These are phyloP conservation scores for Seriola quinqueradiata DNA, from an alignment of 2,113 vertebrate genomes.

Conservation along the genomic window DNA sequence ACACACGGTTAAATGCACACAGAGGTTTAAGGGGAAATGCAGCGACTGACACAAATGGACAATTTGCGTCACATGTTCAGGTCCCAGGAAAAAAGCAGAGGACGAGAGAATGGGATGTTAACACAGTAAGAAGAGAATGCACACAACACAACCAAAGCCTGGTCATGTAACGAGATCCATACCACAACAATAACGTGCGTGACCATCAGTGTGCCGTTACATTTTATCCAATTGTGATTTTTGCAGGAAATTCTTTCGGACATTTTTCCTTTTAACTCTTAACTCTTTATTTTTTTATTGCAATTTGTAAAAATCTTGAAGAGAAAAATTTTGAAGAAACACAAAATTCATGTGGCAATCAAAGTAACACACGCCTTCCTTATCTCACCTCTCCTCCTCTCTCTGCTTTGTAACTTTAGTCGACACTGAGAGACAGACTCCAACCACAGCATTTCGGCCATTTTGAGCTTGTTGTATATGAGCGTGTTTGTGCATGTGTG, in stretches of 20 bases:
- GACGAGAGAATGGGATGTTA: not conserved
- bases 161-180: not conserved
- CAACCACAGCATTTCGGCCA: constrained; percentile 70
- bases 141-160: not conserved
- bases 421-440: constrained; percentile 40
- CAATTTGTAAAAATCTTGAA: too few species aligned
- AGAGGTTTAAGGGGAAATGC: not conserved
- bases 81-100: not conserved
- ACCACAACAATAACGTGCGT: not conserved
- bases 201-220: not conserved
- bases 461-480: constrained; percentile 72
- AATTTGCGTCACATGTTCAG: not conserved
- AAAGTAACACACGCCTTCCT: constrained; percentile 1
- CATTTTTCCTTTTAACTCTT: too few species aligned
- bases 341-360: too few species aligned
- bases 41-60: too few species aligned
- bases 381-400: constrained; percentile 38
- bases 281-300: too few species aligned
- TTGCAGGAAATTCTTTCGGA: not conserved
- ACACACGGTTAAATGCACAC: not conserved
- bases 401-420: constrained; percentile 60
- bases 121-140: not conserved
- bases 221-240: not conserved
- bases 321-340: too few species aligned
- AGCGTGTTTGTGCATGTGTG: constrained; percentile 15